phyloP scores from a whole-genome alignment of 1,140 invertebrate species.

The Hyles vespertilio region DNA sequence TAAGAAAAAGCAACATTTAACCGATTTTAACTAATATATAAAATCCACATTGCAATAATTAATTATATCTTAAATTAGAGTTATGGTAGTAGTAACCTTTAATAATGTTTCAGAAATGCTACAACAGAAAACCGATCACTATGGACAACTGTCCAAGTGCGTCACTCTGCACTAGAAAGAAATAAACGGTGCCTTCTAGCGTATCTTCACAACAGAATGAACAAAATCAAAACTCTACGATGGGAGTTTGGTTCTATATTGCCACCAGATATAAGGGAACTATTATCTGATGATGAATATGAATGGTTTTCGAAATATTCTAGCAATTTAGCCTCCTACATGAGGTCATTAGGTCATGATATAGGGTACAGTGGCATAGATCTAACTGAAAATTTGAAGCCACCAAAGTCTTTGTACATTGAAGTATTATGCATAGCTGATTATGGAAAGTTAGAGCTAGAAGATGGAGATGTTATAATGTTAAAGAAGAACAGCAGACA shows the following conservation, averaged over 20 bases:
- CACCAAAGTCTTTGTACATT: conserved; percentile 94
- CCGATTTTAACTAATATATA: no score
- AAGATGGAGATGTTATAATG: conserved; percentile 91
- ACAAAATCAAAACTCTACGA: conserved; percentile 86
- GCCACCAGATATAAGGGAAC: conserved; percentile 88
- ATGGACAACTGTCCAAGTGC: conserved; percentile 84
- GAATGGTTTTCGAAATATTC: conserved; percentile 94
- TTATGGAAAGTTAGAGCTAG: conserved; percentile 95
- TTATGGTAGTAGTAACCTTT: no score
- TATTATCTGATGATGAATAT: conserved; percentile 88
- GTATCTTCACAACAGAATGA: conserved; percentile 91
- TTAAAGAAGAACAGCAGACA: conserved; percentile 96
- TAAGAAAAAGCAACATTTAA: no score
- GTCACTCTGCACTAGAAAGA: conserved; percentile 89
- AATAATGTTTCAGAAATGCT: conserved; percentile 49
- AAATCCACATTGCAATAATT: background rate
- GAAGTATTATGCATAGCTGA: conserved; percentile 93
- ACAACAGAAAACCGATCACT: conserved; percentile 61
- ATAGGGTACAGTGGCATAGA: conserved; percentile 86
- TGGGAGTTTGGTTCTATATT: conserved; percentile 96
- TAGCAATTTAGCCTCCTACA: conserved; percentile 90
- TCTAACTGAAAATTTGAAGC: conserved; percentile 90
- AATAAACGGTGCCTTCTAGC: conserved; percentile 94
- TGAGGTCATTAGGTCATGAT: conserved; percentile 89
- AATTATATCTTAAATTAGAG: conserved; percentile 1